Evolutionary conservation across 1,140 invertebrate species (phyloP), one percentile per base, ranked within the genome.

Genomic region (Holcopasites calliopsidis): DNA sequence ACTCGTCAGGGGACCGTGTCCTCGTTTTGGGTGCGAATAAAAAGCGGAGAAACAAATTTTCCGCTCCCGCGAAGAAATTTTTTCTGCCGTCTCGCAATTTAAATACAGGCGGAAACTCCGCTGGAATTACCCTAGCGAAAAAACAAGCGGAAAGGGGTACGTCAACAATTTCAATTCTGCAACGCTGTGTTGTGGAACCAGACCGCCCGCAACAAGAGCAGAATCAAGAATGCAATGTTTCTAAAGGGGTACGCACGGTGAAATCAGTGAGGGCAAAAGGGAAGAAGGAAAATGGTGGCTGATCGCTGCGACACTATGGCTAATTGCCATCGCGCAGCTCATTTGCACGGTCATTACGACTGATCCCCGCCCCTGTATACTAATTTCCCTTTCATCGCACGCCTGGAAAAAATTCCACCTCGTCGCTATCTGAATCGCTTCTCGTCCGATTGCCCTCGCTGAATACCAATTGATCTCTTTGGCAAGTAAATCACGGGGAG

Each of bases 21-120:
- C 68, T 44, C 57, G 42, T 71, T n/a, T 52, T 40, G 50, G 11
- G 16, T 38, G 16, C n/a, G 64, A 66, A 66, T 65, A 66, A 74
- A 65, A 66, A 65, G 26, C 50, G 35, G 61, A 35, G 44, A 71
- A 71, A 71, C 42, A 71, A 61, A 71, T 33, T 58, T 70, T 47
- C 54, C 68, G 10, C 54, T 49, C 21, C 18, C 21, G 31, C n/a
- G 54, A 10, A 42, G 47, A 13, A 65, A 52, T 66, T 66, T 72
- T 66, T 33, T 31, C 23, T 52, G n/a, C 26, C 21, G 31, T 44
- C 7, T 13, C 31, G 40, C 11, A 11, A 44, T 62, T 62, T 62
- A 62, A 62, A 62, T 44, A 62, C 60, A 62, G 38, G 11, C 16
- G 42, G 40, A 11, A 44, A 62, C 23, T 44, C 16, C 33, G 33